phyloP scores from a whole-genome alignment of 2,797 vertebrate genomes.

The Aeoliscus strigatus region DNA sequence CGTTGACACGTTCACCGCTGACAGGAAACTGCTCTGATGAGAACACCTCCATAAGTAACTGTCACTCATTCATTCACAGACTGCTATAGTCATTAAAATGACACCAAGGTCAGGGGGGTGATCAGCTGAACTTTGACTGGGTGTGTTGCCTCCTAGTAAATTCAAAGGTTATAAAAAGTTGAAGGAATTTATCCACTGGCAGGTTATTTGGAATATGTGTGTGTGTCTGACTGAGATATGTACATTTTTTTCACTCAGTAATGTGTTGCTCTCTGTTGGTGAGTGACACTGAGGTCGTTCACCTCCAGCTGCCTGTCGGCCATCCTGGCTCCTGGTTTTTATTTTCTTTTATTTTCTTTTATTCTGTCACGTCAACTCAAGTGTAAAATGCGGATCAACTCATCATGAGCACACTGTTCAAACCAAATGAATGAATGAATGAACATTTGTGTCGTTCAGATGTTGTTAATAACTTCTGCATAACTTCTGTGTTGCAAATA shows the following conservation, averaged over 20 bases:
- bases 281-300: slow-evolving; percentile 34
- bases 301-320: slow-evolving; percentile 1
- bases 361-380: no score
- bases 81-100: slow-evolving; percentile 22
- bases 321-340: no score
- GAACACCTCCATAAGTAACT: slow-evolving; percentile 11
- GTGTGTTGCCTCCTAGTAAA: slow-evolving; percentile 26
- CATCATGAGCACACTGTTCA: no score
- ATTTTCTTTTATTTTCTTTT: no score
- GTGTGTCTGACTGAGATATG: no score
- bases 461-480: no score
- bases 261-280: no score
- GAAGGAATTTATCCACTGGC: slow-evolving; percentile 1
- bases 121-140: slow-evolving; percentile 61
- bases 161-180: slow-evolving; percentile 28
- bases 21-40: slow-evolving; percentile 41
- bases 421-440: no score
- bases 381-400: no score
- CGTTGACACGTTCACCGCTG: slow-evolving; percentile 3
- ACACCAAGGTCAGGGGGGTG: slow-evolving; percentile 21
- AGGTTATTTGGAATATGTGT: not conserved
- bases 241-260: no score
- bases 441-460: no score
- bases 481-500: no score
- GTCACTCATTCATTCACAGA: slow-evolving; percentile 58